phyloP scores from a whole-genome alignment of 1,140 invertebrate genomes.

The Portunus trituberculatus region DNA sequence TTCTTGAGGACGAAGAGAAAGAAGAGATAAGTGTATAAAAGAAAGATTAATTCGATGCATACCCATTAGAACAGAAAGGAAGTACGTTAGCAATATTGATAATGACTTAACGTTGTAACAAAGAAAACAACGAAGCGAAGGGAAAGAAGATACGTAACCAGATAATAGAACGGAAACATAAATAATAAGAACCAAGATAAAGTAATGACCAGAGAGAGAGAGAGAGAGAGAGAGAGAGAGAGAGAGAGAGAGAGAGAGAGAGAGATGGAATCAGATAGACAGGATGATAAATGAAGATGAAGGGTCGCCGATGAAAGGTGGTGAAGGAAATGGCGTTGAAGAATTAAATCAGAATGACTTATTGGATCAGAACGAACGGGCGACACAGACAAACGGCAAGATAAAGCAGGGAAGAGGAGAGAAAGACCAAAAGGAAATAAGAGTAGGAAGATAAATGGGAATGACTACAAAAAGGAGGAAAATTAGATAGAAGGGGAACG shows the following conservation, averaged over 20 bases:
- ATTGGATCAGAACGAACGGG: neutral
- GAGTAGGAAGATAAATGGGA: slow-evolving; percentile 12
- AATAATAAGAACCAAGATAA: too few species aligned
- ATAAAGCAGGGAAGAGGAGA: neutral
- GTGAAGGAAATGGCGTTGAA: neutral
- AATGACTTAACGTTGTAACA: too few species aligned
- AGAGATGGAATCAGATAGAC: slow-evolving; percentile 13
- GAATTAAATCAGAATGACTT: neutral
- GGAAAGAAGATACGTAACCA: too few species aligned
- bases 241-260: slow-evolving; percentile 20
- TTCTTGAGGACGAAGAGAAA: too few species aligned
- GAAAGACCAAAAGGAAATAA: neutral
- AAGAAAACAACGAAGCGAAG: too few species aligned
- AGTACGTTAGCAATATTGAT: too few species aligned
- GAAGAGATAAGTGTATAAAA: too few species aligned
- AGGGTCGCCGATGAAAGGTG: neutral
- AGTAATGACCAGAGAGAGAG: neutral
- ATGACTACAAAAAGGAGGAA: slow-evolving; percentile 1
- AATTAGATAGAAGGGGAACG: slow-evolving; percentile 12
- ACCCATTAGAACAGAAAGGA: too few species aligned
- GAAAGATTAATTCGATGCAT: too few species aligned
- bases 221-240: slow-evolving; percentile 20
- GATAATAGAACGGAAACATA: too few species aligned
- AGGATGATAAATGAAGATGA: neutral
- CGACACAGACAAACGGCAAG: neutral